Evolutionary conservation across 2,888 invertebrate genomes (phyloP), one percentile per base, ranked within the genome.

Genomic region (Luffia ferchaultella): DNA sequence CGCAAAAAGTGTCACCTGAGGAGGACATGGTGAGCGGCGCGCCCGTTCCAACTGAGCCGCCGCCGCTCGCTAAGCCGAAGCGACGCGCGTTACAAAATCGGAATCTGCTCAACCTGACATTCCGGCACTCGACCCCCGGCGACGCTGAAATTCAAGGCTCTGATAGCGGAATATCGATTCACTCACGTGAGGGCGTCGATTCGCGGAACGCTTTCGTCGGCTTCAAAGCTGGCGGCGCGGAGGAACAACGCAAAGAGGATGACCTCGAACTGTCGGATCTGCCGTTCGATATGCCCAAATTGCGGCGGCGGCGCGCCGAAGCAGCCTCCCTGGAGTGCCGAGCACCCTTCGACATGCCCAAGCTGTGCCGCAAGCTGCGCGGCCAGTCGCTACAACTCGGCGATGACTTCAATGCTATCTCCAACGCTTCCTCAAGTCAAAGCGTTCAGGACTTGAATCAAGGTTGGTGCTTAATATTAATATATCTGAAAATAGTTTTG

Each of bases 281-380:
- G 58, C 95, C 95, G 1, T 95, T 95, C 62, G 94, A 95, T 62
- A 95, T 95, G 94, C 95, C 95, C 47, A 95, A 95, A 70, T 73
- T 95, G 57, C 85, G 93, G 52, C 85, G 93, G 55, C 86, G 90
- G 62, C 76, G 89, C 52, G 87, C 87, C 18, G 64, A 90, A 60
- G 89, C 90, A 63, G 91, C 91, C 50, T 92, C 92, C 58, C 91
- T 93, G 44, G 94, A 95, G 67, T 78, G 94, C 49, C 86, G 91
- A 56, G 89, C 95, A 68, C 95, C 95, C 51, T 95, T 95, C 70
- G 95, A 95, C 70, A 95, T 95, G 95, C 95, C 95, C 20, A 95
- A 95, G 75, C 77, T 95, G 52, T 86, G 93, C 55, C 84, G 94
- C 49, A 88, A 93, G 56, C 75, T 93, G 61, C 87, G 93, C 57